Conservation (phyloP, 2,113 vertebrate species). For the Pomatostomus ruficeps region DNA sequence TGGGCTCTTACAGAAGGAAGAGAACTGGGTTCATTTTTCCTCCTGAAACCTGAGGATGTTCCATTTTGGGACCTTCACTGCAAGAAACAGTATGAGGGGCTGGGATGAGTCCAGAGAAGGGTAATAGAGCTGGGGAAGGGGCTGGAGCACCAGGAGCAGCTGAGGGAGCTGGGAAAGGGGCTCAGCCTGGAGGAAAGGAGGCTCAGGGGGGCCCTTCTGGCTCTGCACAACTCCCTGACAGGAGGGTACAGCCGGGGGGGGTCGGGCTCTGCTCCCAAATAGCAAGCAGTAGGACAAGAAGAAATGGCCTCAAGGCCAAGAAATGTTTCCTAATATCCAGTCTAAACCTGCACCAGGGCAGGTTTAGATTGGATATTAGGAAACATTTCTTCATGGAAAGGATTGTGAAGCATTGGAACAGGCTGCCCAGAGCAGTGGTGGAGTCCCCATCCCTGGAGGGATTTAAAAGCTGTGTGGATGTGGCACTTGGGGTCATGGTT, state of each 20-base stretch:
- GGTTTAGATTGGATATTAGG: not conserved
- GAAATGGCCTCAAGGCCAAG: not conserved
- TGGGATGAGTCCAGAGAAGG: not conserved
- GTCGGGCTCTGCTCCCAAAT: fast-evolving
- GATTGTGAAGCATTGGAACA: not conserved
- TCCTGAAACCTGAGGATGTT: not conserved
- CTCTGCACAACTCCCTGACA: not conserved
- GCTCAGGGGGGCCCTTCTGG: not conserved
- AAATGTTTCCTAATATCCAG: too few relatives aligned
- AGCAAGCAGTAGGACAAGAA: not conserved
- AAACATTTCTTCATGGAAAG: not conserved
- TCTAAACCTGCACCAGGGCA: not conserved
- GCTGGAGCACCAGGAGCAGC: not conserved
- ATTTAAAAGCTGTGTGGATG: not conserved
- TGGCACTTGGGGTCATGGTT: not conserved
- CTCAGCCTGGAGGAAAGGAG: not conserved
- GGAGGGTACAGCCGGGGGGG: not conserved
- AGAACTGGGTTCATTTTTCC: not conserved
- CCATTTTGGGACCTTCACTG: not conserved
- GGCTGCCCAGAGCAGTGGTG: not conserved
- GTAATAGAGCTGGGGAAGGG: fast-evolving
- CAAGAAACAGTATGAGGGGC: not conserved
- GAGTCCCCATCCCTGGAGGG: not conserved
- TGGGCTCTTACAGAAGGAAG: not conserved
- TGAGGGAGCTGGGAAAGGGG: not conserved